Evolutionary conservation across 1,140 invertebrate species (phyloP), one percentile per base, ranked within the genome.

Genomic region (Danaus melanippus): DNA sequence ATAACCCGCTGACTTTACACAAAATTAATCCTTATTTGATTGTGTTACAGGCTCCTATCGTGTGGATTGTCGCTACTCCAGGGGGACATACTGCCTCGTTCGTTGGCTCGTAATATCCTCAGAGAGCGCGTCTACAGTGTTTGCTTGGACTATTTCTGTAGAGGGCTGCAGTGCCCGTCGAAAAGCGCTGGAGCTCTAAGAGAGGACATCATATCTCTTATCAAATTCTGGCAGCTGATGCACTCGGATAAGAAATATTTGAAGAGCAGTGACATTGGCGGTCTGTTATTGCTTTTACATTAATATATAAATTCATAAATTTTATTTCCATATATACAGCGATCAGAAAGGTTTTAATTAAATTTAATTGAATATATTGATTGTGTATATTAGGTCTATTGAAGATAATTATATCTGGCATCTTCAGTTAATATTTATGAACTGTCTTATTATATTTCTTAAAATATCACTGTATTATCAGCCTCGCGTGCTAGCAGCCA

Each of bases 181-280:
- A 95, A 97, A 69, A 89, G 91, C 67, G 71, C 90, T 0, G 90
- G 91, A 2, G 92, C 93, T 5, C 80, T 99, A 9, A 84, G 94
- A 41, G 96, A 98, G 67, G 97, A 99, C 73, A 96, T 99, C 52
- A 90, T 92, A 15, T 93, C 93, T 2, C 77, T 99, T n/a, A 91
- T 98, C 15, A 92, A 93, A 62, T 99, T 99, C 81, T 99, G 97
- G 97, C 94, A 98, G 75, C 91, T 93, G 9, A 93, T 99, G 91
- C 95, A 98, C 82, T 94, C 95, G 7, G 98, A 99, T 76, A 98
- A 97, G 85, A 99, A 99, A 81, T 98, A 99, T 81, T 88, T 99
- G 53, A 94, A 94, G 83, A 92, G 91, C 12, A 93, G 90, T 61
- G 90, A 91, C 69, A 91, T 86, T 53, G 78, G 78, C 8, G 77